phyloP scores from a whole-genome alignment of 2,797 vertebrate species.

The Diplodus puntazzo region DNA sequence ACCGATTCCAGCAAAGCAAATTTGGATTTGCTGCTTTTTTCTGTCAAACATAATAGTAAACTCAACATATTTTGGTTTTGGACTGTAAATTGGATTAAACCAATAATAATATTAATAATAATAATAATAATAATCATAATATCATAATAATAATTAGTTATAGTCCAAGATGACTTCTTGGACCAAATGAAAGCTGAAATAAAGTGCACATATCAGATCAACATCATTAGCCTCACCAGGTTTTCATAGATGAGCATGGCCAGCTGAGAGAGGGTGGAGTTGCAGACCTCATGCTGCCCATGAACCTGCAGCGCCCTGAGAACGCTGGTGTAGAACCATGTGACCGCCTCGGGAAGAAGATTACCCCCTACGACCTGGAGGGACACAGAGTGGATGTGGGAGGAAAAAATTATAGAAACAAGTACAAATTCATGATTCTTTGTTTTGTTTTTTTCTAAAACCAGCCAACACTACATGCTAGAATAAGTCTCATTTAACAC shows the following conservation, averaged over 20 bases:
- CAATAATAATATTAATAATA: too few species aligned
- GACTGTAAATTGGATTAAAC: neutral
- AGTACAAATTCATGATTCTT: neutral
- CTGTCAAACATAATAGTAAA: neutral
- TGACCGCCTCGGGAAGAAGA: conserved; percentile 92
- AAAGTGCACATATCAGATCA: neutral
- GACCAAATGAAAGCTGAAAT: neutral
- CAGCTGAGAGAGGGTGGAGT: conserved; percentile 90
- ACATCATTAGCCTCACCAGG: conserved; percentile 86
- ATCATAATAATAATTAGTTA: neutral
- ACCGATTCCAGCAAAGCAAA: neutral
- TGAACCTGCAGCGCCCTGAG: conserved; percentile 93
- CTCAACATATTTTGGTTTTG: neutral
- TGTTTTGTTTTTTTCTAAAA: neutral
- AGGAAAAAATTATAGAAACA: neutral
- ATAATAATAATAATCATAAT: neutral
- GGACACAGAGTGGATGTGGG: neutral
- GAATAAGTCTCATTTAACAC: neutral
- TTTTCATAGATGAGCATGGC: conserved; percentile 95
- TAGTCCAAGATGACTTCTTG: neutral
- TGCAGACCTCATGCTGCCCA: conserved; percentile 95
- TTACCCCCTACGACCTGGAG: conserved; percentile 89
- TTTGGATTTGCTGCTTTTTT: neutral
- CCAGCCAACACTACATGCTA: neutral
- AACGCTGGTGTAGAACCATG: conserved; percentile 93